Evolutionary conservation across 2,113 vertebrate species (phyloP).

Genomic region (Syngnathoides biaculeatus): DNA sequence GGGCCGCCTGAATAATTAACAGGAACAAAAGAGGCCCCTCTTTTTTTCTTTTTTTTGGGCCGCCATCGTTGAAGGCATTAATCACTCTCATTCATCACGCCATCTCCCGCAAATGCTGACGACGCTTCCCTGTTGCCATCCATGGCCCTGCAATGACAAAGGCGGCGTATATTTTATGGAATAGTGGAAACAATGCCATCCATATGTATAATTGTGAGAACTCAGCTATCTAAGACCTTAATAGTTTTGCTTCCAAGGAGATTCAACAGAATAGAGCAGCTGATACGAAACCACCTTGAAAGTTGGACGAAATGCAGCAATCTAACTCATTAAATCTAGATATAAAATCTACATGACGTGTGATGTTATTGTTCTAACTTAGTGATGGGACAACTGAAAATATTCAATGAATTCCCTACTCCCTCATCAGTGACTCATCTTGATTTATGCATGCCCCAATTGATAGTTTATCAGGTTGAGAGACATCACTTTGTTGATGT

Average conservation of each 20-base stretch:
- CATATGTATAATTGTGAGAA: slow-evolving; percentile 26
- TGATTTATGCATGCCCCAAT: too few relatives aligned
- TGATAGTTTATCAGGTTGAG: too few relatives aligned
- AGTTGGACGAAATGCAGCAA: not conserved
- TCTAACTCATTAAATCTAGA: not conserved
- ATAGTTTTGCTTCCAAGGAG: slow-evolving; percentile 24
- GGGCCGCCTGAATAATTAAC: slow-evolving; percentile 49
- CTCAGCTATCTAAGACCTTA: slow-evolving; percentile 23
- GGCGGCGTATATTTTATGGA: slow-evolving; percentile 23
- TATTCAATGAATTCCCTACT: not conserved
- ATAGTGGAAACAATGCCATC: slow-evolving; percentile 36
- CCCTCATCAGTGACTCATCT: too few relatives aligned
- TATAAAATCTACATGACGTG: not conserved
- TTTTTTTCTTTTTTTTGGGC: slow-evolving; percentile 35
- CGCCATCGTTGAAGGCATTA: slow-evolving; percentile 59
- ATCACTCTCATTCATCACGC: slow-evolving; percentile 37
- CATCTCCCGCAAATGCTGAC: slow-evolving; percentile 24
- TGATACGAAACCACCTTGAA: not conserved
- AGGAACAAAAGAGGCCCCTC: slow-evolving; percentile 51
- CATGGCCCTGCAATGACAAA: slow-evolving; percentile 23
- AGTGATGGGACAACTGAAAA: not conserved
- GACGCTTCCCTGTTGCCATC: not conserved
- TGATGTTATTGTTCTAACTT: not conserved
- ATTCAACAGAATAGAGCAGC: slow-evolving; percentile 29
- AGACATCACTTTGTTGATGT: too few relatives aligned